phyloP scores from a whole-genome alignment of 2,797 vertebrate genomes.

The Smutsia temminckii region DNA sequence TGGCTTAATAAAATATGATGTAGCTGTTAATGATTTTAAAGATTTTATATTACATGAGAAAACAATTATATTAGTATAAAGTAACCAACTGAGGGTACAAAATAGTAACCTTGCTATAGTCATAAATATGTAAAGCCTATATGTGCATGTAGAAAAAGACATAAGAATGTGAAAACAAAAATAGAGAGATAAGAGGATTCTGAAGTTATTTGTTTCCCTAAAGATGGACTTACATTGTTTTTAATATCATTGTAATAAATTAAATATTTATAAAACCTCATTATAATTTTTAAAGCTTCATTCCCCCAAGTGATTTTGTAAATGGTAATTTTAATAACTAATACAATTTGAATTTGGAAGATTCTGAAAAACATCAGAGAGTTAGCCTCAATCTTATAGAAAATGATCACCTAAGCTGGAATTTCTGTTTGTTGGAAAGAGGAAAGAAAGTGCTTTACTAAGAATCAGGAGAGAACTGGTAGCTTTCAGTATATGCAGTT shows the following conservation, averaged over 20 bases:
- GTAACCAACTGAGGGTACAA: neutral
- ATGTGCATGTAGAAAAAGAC: neutral
- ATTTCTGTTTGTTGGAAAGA: neutral
- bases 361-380: neutral
- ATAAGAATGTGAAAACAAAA: neutral
- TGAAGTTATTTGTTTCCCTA: neutral
- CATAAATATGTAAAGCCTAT: neutral
- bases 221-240: neutral
- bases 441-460: neutral
- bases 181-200: neutral
- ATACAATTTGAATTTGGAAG: neutral
- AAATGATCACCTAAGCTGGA: neutral
- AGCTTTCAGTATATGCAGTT: neutral
- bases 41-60: neutral
- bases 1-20: neutral
- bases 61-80: neutral
- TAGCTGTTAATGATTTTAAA: neutral
- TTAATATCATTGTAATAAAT: neutral
- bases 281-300: neutral
- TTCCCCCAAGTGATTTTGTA: neutral
- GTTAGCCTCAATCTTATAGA: neutral
- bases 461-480: neutral
- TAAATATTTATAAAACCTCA: neutral
- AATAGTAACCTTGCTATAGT: neutral
- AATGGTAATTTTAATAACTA: neutral